Conservation (phyloP, 30 jellyfish, hydroid and myxozoan genomes). For the Catostylus mosaicus region DNA sequence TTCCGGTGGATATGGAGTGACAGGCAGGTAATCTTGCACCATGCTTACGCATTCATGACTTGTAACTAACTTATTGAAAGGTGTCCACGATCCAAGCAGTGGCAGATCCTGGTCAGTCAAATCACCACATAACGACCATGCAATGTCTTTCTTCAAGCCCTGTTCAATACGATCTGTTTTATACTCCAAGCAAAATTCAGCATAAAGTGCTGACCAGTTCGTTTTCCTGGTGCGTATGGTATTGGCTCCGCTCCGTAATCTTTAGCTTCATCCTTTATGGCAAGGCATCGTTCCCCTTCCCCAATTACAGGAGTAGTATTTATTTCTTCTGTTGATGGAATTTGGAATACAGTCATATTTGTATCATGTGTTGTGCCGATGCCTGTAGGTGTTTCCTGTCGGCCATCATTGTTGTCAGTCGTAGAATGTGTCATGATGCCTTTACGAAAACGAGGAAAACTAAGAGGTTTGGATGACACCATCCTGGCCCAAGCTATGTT, state of each 20-base stretch:
- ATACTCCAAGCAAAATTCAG: background rate
- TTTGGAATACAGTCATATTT: slow-evolving; percentile 55
- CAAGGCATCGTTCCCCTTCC: slow-evolving; percentile 16
- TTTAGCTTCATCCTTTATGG: slow-evolving; percentile 5
- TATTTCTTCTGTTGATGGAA: slow-evolving; percentile 19
- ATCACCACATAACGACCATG: slow-evolving; percentile 51
- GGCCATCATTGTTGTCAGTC: slow-evolving; percentile 48
- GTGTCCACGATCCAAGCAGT: slow-evolving; percentile 54
- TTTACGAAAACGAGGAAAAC: slow-evolving; percentile 20
- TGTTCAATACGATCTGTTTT: slow-evolving; percentile 4
- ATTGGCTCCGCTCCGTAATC: background rate
- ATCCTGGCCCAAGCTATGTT: slow-evolving; percentile 46
- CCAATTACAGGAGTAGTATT: slow-evolving; percentile 11
- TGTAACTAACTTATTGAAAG: slow-evolving; percentile 11
- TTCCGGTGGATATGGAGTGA: slow-evolving; percentile 56
- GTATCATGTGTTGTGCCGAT: slow-evolving; percentile 59
- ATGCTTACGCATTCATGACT: background rate
- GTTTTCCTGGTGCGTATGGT: slow-evolving; percentile 39
- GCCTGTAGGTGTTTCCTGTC: slow-evolving; percentile 52
- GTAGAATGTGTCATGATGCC: slow-evolving; percentile 50
- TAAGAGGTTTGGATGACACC: slow-evolving; percentile 1
- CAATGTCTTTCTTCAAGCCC: slow-evolving; percentile 45
- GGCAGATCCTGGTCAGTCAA: slow-evolving; percentile 30
- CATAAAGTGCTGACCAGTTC: slow-evolving; percentile 20
- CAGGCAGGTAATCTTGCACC: slow-evolving; percentile 56